Evolutionary conservation across 1,140 invertebrate genomes (phyloP), one percentile per base, ranked within the genome.

Genomic region (Drosophila sulfurigaster): DNA sequence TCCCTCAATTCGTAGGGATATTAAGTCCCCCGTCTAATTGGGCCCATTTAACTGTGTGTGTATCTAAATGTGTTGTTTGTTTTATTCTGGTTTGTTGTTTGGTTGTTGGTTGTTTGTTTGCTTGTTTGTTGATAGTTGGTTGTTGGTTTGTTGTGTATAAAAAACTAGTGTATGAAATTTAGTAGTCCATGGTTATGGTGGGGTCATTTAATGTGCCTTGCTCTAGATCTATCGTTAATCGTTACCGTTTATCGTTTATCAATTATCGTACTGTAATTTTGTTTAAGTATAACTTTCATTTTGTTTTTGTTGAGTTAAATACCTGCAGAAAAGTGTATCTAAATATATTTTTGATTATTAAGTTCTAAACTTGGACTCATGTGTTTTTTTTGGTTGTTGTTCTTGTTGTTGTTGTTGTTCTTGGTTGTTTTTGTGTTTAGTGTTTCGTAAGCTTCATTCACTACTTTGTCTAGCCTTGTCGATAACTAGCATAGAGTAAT

Each of bases 261-360:
- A 45, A 76, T 73, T 85, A 85, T 63, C 49, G 41, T 62, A 58
- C 45, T 66, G 62, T 66, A 66, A 70, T 75, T 80, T 86, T 65
- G 63, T 65, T 25, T 78, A 52, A 68, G 59, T 87, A 49, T 76
- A 74, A 41, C 51, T 38, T 75, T 28, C 41, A 30, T 62, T 69
- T 75, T 71, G 20, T 62, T 69, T 75, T 71, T 63, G 64, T 70
- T 71, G 57, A 65, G 75, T 78, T 88, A 74, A 82, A 88, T 87
- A 87, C 81, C 86, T 85, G 85, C 86, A 90, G 86, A 89, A 89
- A 89, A 89, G 85, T 89, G 86, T 89, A 85, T 85, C 85, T 89
- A 89, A 89, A 89, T 89, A 89, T 89, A 89, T 90, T 89, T 89
- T 89, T 89, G 85, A 89, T 89, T 89, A 89, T 81, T 89, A 90